Conservation (phyloP, 2,888 invertebrate genomes). For the Andrena fulva region DNA sequence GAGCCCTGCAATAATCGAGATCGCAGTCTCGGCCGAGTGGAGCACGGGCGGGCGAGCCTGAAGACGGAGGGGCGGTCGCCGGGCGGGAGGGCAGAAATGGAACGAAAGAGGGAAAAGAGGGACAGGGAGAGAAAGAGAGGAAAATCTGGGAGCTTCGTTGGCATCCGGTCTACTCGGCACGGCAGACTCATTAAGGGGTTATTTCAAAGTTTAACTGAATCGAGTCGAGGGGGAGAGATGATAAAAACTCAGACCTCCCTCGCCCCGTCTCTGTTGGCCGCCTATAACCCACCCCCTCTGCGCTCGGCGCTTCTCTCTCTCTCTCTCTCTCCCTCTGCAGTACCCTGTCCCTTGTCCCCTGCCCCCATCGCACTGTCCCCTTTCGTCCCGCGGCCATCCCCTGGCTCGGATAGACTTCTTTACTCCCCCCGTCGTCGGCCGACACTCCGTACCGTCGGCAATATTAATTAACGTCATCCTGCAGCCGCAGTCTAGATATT, state of each 20-base stretch:
- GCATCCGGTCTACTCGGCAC: constrained; percentile 75
- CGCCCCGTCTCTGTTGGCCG: constrained; percentile 30
- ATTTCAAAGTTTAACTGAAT: constrained; percentile 82
- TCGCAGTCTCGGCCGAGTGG: constrained; percentile 61
- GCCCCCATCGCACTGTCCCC: constrained; percentile 18
- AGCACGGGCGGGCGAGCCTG: constrained; percentile 19
- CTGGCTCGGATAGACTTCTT: constrained; percentile 63
- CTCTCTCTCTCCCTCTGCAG: constrained; percentile 8
- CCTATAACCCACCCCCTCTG: constrained; percentile 30
- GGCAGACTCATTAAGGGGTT: constrained; percentile 82
- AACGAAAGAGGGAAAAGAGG: constrained; percentile 49
- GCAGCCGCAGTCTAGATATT: constrained; percentile 74
- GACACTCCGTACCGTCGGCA: constrained; percentile 71
- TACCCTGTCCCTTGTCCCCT: constrained; percentile 7
- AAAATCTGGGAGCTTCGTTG: constrained; percentile 73
- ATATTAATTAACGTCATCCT: constrained; percentile 80
- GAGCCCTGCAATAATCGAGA: constrained; percentile 70
- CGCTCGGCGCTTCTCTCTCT: not conserved
- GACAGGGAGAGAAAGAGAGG: constrained; percentile 58
- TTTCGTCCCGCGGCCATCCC: constrained; percentile 39
- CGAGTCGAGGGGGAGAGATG: constrained; percentile 75
- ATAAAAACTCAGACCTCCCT: constrained; percentile 72
- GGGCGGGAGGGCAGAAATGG: constrained; percentile 39
- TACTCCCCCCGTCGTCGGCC: constrained; percentile 42
- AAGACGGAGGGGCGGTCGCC: not conserved